Evolutionary conservation across 2,888 invertebrate species (phyloP), one percentile per base, ranked within the genome.

Genomic region (Tachina fera): DNA sequence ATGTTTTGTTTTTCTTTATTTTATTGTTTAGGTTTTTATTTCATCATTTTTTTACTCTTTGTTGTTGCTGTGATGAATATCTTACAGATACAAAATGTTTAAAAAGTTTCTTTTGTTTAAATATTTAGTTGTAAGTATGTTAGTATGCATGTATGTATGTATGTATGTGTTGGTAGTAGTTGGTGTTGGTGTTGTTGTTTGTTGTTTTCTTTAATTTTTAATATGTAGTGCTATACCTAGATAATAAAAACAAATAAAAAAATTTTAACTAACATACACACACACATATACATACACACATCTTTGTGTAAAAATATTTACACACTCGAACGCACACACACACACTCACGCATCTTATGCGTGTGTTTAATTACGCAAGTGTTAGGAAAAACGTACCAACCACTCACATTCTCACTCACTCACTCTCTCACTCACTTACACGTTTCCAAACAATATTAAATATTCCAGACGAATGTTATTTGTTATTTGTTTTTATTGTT

Each of bases 41-140:
- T 31, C 5, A 1, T 31, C 6, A 6, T 8, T 61, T 5, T 67
- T 56, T 39, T 76, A 31, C 41, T 68, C 13, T 67, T 16, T 53
- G 53, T 75, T 83, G 49, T 63, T 76, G 56, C 9, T 72, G 79
- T 83, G 82, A 86, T 86, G 72, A 76, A 76, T 83, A 86, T 80
- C 79, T 86, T 76, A 67, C 16, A 53, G 72, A 79, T 79, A 72
- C 41, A 65, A 82, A 79, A 63, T 47, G 68, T 81, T 76, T 51
- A 63, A 31, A 31, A 31, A 74, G 76, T 85, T 85, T 81, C 72
- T 81, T 85, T 85, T 81, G 81, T 72, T 65, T 1, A 61, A 61
- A n/a, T 60, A 31, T 49, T 1, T 49, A 31, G 39, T 39, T n/a
- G 1, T 1, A n/a, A 14, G 47, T 49, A 49, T 49, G 47, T 49